These are phyloP conservation scores for Rhinopithecus roxellana DNA, from an alignment of 2,113 vertebrate species.

Conservation along the genomic window DNA sequence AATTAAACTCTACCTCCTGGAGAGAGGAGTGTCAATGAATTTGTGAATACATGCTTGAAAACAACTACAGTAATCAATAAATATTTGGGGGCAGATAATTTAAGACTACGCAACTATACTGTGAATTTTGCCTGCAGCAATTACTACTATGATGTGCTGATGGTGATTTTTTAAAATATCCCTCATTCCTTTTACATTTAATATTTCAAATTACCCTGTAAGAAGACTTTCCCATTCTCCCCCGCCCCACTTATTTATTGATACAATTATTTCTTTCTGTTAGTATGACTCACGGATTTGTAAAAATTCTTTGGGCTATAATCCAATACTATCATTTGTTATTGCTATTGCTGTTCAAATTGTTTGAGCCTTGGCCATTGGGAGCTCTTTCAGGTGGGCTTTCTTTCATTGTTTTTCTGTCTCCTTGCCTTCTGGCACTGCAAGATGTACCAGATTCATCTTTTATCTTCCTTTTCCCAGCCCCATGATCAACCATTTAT, in stretches of 20 bases:
- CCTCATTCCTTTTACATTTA: constrained; percentile 23
- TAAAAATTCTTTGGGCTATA: background rate
- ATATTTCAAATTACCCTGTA: constrained; percentile 26
- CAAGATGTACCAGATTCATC: background rate
- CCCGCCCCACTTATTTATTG: background rate
- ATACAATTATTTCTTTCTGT: constrained; percentile 13
- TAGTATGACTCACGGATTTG: background rate
- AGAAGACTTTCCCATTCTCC: background rate
- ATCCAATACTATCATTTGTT: background rate
- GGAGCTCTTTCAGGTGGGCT: background rate
- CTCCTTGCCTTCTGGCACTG: background rate
- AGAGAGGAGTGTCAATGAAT: background rate
- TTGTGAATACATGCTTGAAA: constrained; percentile 35
- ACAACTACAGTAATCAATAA: background rate
- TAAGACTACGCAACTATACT: constrained; percentile 33
- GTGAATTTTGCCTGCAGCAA: background rate
- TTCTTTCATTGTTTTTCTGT: background rate
- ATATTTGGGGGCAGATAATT: constrained; percentile 36
- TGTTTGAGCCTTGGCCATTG: background rate
- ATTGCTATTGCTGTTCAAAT: background rate
- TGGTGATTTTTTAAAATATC: background rate
- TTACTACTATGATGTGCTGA: background rate
- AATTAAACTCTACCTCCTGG: background rate
- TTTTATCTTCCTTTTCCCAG: background rate
- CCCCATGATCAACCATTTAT: background rate